These are phyloP conservation scores for Benitochromis conjunctus DNA, from an alignment of 2,113 vertebrate genomes.

Conservation along the genomic window DNA sequence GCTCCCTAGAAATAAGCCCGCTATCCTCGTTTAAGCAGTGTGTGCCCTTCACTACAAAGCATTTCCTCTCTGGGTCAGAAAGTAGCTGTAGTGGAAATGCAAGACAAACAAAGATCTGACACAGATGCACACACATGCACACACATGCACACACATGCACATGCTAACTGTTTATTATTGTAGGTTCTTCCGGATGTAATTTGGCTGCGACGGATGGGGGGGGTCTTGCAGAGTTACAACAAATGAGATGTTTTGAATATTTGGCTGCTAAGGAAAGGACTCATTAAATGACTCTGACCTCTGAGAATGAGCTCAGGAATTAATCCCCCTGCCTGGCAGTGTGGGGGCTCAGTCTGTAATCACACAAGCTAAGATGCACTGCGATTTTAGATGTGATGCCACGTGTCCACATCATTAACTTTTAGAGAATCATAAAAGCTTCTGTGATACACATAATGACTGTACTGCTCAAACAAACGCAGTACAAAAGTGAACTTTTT, in stretches of 20 bases:
- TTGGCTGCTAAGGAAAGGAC: slow-evolving; percentile 11
- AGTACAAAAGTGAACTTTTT: background rate
- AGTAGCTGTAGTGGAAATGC: background rate
- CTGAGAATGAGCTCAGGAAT: slow-evolving; percentile 26
- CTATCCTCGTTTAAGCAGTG: slow-evolving; percentile 12
- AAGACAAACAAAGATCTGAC: background rate
- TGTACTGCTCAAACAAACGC: background rate
- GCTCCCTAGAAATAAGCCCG: background rate
- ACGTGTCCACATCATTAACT: background rate
- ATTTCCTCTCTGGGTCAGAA: slow-evolving; percentile 1
- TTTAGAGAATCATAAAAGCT: background rate
- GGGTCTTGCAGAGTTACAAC: background rate
- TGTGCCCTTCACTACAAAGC: background rate
- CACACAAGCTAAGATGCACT: slow-evolving; percentile 2
- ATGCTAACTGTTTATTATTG: background rate
- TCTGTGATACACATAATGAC: background rate
- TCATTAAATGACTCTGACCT: slow-evolving; percentile 56
- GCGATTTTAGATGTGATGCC: slow-evolving; percentile 5
- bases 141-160: background rate
- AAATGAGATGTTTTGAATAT: slow-evolving; percentile 19
- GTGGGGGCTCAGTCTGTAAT: slow-evolving; percentile 1
- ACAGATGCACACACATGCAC: background rate
- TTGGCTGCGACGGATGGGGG: background rate
- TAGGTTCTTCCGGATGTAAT: background rate
- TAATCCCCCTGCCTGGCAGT: slow-evolving; percentile 10